Conservation (phyloP, 2,113 vertebrate genomes). For the Panthera uncia region DNA sequence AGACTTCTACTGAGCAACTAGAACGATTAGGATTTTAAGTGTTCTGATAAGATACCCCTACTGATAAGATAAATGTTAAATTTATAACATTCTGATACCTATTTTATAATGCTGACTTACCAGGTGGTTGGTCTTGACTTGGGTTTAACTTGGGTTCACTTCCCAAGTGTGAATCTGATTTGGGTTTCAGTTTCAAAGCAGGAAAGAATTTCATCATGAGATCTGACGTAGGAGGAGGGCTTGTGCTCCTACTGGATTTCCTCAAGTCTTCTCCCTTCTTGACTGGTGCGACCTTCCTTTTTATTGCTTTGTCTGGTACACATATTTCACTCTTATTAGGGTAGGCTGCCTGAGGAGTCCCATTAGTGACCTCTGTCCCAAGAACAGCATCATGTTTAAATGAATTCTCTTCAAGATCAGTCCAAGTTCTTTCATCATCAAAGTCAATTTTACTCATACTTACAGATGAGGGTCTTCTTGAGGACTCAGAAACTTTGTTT, state of each 20-base stretch:
- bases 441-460: conserved; percentile 86
- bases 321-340: conserved; percentile 51
- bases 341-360: conserved; percentile 50
- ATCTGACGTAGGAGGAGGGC: conserved; percentile 86
- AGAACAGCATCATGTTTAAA: conserved; percentile 62
- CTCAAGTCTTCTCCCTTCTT: conserved; percentile 81
- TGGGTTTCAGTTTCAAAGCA: conserved; percentile 89
- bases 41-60: not conserved
- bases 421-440: conserved; percentile 96
- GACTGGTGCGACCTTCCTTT: conserved; percentile 89
- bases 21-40: not conserved
- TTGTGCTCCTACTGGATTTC: conserved; percentile 62
- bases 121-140: conserved; percentile 82
- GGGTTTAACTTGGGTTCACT: conserved; percentile 65
- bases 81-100: not conserved
- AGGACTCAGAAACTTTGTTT: conserved; percentile 35
- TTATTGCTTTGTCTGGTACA: conserved; percentile 83
- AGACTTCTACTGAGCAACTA: not conserved
- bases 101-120: conserved; percentile 80
- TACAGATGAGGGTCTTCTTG: conserved; percentile 13
- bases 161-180: conserved; percentile 73
- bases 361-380: conserved; percentile 56
- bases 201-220: conserved; percentile 94
- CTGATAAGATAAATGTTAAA: not conserved
- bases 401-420: conserved; percentile 88